Evolutionary conservation across 53 echinoderm and acorn worm genomes (phyloP), one percentile per base, ranked within the genome.

Genomic region (Antedon mediterranea): DNA sequence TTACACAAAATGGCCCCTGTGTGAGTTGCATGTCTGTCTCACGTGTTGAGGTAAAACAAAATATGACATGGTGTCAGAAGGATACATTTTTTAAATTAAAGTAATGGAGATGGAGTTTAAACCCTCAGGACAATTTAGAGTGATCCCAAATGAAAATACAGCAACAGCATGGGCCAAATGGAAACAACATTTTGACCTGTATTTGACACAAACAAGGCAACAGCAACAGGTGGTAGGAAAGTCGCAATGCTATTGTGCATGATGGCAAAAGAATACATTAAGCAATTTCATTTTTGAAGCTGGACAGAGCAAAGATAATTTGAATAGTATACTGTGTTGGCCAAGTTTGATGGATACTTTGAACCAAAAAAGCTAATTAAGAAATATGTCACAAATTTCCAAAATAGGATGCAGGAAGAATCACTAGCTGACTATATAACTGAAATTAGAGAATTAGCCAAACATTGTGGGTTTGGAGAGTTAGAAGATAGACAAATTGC

Each of bases 311-410:
- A 57, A 78, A n/a, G 30, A 81, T 74, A 34, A 74, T 0, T 41
- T 74, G 18, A 30, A 81, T n/a, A n/a, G n/a, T n/a, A n/a, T 33
- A 34, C 74, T 34, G 33, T 81, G 9, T 34, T 74, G 28, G 74
- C 34, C 30, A 81, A 74, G 57, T 81, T 81, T 41, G 75, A 81
- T 43, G 23, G 74, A 30, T 81, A 81, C 42, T 81, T 81, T 43
- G 74, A 81, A 74, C 81, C 75, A 34, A 74, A 74, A 32, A 74
- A 81, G 43, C 74, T 81, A 42, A 30, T 81, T 31, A 43, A 81
- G 31, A 34, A 74, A 34, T 74, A 74, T 20, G 75, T 74, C 4
- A 74, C 74, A 30, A 31, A 74, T 32, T 81, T 81, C 37, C 73
- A 81, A 30, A 33, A 34, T 28, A 3, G 74, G 28, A 37, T 28